Evolutionary conservation across 2,888 invertebrate genomes (phyloP), one percentile per base, ranked within the genome.

Genomic region (Corbicula japonica): DNA sequence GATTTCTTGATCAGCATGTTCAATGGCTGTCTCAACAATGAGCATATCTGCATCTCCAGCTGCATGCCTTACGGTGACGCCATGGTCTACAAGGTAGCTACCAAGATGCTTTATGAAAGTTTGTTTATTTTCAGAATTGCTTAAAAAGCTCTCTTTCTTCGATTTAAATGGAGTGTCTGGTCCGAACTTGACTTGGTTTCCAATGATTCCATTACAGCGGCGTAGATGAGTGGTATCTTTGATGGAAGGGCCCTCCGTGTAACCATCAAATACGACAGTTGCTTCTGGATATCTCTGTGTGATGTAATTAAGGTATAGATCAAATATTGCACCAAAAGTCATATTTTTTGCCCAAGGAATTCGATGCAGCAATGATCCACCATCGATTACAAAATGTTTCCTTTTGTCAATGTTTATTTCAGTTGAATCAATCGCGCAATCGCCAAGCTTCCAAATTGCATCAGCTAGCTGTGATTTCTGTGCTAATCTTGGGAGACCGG

Each of bases 181-280:
- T 35, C 50, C 23, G 30, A 78, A 82, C 23, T 44, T 60, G 0
- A 76, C 66, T 26, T 35, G 18, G n/a, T 65, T 66, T 6, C 62
- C 77, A 34, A 46, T 35, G 26, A 69, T 58, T 15, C 75, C 65
- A 21, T 58, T 74, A 28, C 32, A 52, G 4, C 86, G 68, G 48
- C 86, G 50, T 10, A 76, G 23, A 69, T 84, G 86, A 3, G 86
- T 83, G 23, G 62, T 63, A 63, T 86, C 84, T 52, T 86, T 87
- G 28, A 80, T 86, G 15, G 83, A 66, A 38, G 80, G 80, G 6
- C 76, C 79, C 56, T 56, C 28, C 10, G 26, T 23, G 62, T 86
- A 87, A 10, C 88, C 86, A 82, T 83, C 85, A 66, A 88, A 88
- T 10, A 87, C 85, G 68, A 81, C 65, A 18, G 68, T 80, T 8